These are phyloP conservation scores for Reinhardtius hippoglossoides DNA, from an alignment of 2,113 vertebrate genomes.

Conservation along the genomic window DNA sequence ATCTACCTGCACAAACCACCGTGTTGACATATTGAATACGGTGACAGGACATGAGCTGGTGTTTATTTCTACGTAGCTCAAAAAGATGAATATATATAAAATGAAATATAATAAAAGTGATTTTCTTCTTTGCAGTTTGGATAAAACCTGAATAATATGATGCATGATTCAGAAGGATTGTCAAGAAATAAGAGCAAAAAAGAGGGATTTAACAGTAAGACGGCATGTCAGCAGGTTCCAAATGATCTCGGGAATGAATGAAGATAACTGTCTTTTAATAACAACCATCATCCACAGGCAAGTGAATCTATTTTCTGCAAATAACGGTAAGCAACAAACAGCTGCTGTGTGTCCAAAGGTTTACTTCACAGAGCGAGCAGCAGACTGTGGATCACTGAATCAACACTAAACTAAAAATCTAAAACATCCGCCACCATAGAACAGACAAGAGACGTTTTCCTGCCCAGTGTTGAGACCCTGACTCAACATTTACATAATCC, in stretches of 20 bases:
- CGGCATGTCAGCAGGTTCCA: too few species aligned
- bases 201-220: background rate
- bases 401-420: background rate
- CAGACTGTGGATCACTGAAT: background rate
- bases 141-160: background rate
- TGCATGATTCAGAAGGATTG: background rate
- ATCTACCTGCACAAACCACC: background rate
- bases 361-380: background rate
- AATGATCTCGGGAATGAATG: too few species aligned
- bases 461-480: background rate
- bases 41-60: background rate
- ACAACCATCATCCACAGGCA: background rate
- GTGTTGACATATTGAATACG: background rate
- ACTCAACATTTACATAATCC: background rate
- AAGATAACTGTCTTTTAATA: background rate
- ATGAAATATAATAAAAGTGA: too few species aligned
- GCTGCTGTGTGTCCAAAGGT: constrained; percentile 3
- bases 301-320: background rate
- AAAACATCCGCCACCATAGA: background rate
- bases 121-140: background rate
- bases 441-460: background rate
- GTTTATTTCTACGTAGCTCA: too few species aligned
- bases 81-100: too few species aligned
- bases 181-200: background rate
- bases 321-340: background rate